phyloP scores from a whole-genome alignment of 2,888 invertebrate species.

The Drosophila fungiperda region DNA sequence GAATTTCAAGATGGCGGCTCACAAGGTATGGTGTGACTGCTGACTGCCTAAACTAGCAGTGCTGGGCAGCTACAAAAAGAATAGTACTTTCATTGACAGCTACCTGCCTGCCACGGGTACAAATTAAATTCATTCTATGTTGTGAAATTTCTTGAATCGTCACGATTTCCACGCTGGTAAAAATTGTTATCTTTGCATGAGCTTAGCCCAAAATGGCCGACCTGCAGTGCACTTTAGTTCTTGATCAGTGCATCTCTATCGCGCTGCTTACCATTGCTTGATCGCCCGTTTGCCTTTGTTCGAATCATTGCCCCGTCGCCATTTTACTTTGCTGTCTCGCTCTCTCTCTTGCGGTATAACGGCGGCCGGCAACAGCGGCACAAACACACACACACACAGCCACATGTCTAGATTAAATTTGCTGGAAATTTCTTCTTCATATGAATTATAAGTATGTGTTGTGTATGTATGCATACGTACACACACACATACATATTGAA shows the following conservation, averaged over 20 bases:
- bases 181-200: conserved; percentile 25
- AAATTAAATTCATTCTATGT: conserved; percentile 16
- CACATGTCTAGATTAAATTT: conserved; percentile 56
- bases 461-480: conserved; percentile 9
- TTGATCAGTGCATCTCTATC: conserved; percentile 42
- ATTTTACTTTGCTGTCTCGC: conserved; percentile 62
- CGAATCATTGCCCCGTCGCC: conserved; percentile 50
- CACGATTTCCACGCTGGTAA: conserved; percentile 14
- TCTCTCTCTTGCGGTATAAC: conserved; percentile 30
- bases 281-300: conserved; percentile 58
- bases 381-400: conserved; percentile 24
- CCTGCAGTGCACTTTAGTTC: conserved; percentile 45
- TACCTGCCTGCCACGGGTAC: not conserved
- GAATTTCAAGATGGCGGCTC: conserved; percentile 76
- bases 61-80: conserved; percentile 21
- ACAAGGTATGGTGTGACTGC: conserved; percentile 52
- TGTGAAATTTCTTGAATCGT: conserved; percentile 11
- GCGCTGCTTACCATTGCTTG: conserved; percentile 47
- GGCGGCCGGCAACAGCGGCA: conserved; percentile 77
- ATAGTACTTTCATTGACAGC: not conserved
- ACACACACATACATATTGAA: conserved; percentile 19
- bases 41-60: conserved; percentile 39
- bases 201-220: conserved; percentile 52
- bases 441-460: conserved; percentile 27
- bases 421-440: conserved; percentile 71